Evolutionary conservation across 2,113 vertebrate species (phyloP), one percentile per base, ranked within the genome.

Genomic region (Callospermophilus lateralis): DNA sequence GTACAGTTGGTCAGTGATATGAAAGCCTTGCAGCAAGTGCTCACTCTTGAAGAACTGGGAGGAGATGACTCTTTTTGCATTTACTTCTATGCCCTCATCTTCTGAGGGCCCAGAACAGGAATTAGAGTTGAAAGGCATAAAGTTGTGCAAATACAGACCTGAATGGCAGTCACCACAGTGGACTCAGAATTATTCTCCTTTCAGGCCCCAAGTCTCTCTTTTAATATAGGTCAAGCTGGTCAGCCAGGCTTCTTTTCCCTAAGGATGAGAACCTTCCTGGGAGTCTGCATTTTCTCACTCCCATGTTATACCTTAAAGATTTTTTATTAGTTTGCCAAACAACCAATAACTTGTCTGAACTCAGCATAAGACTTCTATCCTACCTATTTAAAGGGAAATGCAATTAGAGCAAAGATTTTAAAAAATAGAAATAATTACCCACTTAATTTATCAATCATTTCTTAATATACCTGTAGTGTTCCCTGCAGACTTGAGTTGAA

Each of bases 361-460:
- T 90, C 83, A 72, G 24, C 22, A 28, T 70, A 88, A 90, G 63
- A 94, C 51, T 74, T 53, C n/a, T 90, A 92, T 28, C 68, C n/a
- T 73, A 26, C 22, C 48, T 74, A 72, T 84, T 96, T 94, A 84
- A 96, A 95, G 28, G 63, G 26, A 94, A 94, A 87, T 86, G 87
- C 80, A 97, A 96, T 97, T 97, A 97, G 78, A 96, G 72, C 37
- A 76, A 96, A 67, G 37, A n/a, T 83, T 94, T 63, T 70, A 17
- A 77, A 76, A 97, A 96, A 93, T 63, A 95, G 96, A 93, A 89
- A 94, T 96, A 98, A 97, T 98, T 94, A 81, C 73, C 94, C 86
- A 93, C 95, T 97, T 96, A 95, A 94, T 95, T 97, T 97, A 94
- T 97, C 95, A 97, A 94, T 96, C 89, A 93, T 70, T 96, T 86